Base-by-base conservation (phyloP, 2,113 vertebrate genomes). In the Macrotis lagotis region DNA sequence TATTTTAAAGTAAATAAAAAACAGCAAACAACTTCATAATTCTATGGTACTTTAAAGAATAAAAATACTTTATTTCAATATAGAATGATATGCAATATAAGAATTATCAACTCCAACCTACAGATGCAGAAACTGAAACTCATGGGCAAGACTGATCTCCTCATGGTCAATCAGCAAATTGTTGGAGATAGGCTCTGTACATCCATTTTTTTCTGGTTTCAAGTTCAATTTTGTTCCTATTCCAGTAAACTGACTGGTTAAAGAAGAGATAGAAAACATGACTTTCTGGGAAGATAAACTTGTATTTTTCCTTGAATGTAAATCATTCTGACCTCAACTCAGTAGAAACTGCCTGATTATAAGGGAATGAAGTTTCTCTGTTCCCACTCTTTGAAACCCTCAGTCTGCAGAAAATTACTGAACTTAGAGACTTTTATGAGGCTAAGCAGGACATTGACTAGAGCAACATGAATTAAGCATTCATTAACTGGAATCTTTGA, bases 401-500 rank as follows among this genome's bases (percentile, higher is more conserved):
- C 83, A 89, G 44, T 1, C n/a, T 91, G n/a, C 89, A 37, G 4
- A n/a, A n/a, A 88, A n/a, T 89, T 31, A 9, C 16, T 19, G 8
- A 8, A 50, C 19, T 95, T 51, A 92, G 19, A 93, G 16, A 8
- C n/a, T 92, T 50, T 66, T 48, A 47, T 19, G 49, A 88, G 44
- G 66, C 74, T 48, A 95, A 90, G 24, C 28, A 93, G 37, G n/a
- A 83, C 66, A 92, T 51, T 95, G 89, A 89, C 47, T 51, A 50
- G 49, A 50, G 83, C 28, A 92, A 66, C 5, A 8, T 89, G 88
- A 92, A 90, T 92, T 50, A 49, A 90, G 53, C 47, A 14, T 95
- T 83, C 50, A 91, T 96, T 96, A 83, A 44, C 19, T 83, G 66
- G n/a, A 44, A 83, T 83, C 66, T 44, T 83, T 83, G n/a, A 83